Conservation (phyloP, 2,113 vertebrate genomes). For the Lophius piscatorius region DNA sequence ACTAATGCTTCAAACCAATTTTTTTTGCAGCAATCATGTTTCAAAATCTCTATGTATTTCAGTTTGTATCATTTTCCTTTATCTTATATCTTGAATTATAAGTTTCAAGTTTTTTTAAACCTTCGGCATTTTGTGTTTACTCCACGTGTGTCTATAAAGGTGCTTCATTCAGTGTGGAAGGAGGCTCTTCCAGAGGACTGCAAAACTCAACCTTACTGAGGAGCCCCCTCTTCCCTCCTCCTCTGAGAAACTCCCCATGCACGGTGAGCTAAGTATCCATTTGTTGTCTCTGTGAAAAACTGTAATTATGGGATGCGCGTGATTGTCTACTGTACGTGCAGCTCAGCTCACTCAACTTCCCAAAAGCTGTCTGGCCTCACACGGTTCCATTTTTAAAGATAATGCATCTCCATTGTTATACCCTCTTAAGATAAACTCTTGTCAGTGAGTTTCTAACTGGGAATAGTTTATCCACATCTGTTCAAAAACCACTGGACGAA, state of each 20-base stretch:
- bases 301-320: background rate
- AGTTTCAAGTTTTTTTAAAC: background rate
- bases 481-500: too few relatives aligned
- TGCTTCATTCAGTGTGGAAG: slow-evolving; percentile 83
- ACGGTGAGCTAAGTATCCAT: slow-evolving; percentile 80
- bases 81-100: background rate
- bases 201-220: slow-evolving; percentile 79
- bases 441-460: too few relatives aligned
- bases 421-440: too few relatives aligned
- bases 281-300: background rate
- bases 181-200: slow-evolving; percentile 79
- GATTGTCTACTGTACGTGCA: background rate
- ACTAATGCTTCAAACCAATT: too few relatives aligned
- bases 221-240: slow-evolving; percentile 88
- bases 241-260: slow-evolving; percentile 92
- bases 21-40: too few relatives aligned
- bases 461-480: too few relatives aligned
- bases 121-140: background rate
- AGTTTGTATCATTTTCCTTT: too few relatives aligned
- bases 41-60: too few relatives aligned
- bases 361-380: background rate
- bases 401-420: background rate
- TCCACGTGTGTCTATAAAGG: slow-evolving; percentile 72
- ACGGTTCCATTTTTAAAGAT: background rate
- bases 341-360: background rate